Conservation (phyloP, 2,797 vertebrate species). For the Parotocinclus haroldoi region DNA sequence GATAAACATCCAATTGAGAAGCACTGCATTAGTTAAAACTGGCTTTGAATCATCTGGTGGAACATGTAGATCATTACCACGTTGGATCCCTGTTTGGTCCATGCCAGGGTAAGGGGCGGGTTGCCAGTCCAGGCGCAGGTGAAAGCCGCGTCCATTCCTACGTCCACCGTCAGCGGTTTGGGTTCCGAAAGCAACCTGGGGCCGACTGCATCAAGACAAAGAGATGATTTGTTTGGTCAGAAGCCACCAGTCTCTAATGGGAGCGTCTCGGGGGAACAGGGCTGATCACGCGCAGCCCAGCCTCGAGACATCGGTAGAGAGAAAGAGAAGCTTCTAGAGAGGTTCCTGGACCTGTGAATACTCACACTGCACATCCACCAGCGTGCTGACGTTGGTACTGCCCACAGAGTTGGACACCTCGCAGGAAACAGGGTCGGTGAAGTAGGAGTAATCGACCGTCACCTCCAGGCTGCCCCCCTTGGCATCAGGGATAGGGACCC, state of each 20-base stretch:
- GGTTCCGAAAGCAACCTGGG: constrained; percentile 82
- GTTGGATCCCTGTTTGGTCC: constrained; percentile 80
- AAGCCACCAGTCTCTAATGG: background rate
- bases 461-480: constrained; percentile 83
- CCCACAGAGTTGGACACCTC: constrained; percentile 89
- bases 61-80: constrained; percentile 68
- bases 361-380: constrained; percentile 89
- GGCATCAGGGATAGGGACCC: constrained; percentile 79
- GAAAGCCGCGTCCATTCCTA: constrained; percentile 82
- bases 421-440: constrained; percentile 88
- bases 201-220: constrained; percentile 69
- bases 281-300: background rate
- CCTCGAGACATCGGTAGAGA: constrained; percentile 4
- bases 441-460: constrained; percentile 83
- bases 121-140: constrained; percentile 89
- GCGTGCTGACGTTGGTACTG: constrained; percentile 87
- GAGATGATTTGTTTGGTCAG: background rate
- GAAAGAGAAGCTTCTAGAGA: background rate
- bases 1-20: too few relatives aligned
- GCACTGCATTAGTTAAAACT: background rate
- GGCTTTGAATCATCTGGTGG: background rate
- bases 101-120: constrained; percentile 84
- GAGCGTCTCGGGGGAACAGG: background rate
- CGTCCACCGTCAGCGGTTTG: constrained; percentile 76
- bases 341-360: constrained; percentile 21